Percentiles rank a stretch among this genome's conserved stretches.
These are phyloP conservation scores for Stigmatopora argus DNA, from an alignment of 2,113 vertebrate species.

Conservation along the genomic window DNA sequence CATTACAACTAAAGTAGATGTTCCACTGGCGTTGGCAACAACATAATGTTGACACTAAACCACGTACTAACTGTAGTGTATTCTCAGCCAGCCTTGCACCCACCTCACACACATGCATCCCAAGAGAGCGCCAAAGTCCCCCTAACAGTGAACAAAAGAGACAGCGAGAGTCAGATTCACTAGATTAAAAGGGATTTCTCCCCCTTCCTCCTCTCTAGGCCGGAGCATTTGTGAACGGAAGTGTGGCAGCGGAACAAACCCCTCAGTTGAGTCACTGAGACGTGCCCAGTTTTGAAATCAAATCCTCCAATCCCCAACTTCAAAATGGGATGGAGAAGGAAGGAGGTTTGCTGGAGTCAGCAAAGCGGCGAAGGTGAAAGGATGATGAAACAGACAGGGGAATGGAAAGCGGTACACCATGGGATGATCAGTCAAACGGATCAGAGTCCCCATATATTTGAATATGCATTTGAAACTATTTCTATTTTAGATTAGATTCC, in stretches of 20 bases:
- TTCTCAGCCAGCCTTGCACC: not conserved
- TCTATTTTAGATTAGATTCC: conserved; percentile 52
- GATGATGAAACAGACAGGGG: conserved; percentile 7
- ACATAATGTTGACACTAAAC: not conserved
- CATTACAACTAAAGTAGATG: not conserved
- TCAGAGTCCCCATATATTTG: conserved; percentile 58
- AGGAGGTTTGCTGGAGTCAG: conserved; percentile 32
- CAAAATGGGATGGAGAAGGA: conserved; percentile 30
- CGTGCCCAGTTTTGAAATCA: conserved; percentile 69
- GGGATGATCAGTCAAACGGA: conserved; percentile 53
- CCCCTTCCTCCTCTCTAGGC: conserved; percentile 48
- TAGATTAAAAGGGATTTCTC: conserved; percentile 68
- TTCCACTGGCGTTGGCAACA: not conserved
- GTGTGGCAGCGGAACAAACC: conserved; percentile 72
- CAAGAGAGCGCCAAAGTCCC: conserved; percentile 37
- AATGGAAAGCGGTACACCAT: conserved; percentile 15
- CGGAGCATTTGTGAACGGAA: conserved; percentile 65
- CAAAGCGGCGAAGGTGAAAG: conserved; percentile 25
- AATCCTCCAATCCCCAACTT: conserved; percentile 65
- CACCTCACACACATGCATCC: conserved; percentile 15
- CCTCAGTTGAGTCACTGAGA: conserved; percentile 67
- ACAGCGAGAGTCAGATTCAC: conserved; percentile 56
- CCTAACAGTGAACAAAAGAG: conserved; percentile 60
- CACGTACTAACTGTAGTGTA: not conserved
- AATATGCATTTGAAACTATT: conserved; percentile 68